Percentiles rank a stretch among this genome's conserved stretches.
These are phyloP conservation scores for Agrochola macilenta DNA, from an alignment of 2,888 invertebrate genomes.

Conservation along the genomic window DNA sequence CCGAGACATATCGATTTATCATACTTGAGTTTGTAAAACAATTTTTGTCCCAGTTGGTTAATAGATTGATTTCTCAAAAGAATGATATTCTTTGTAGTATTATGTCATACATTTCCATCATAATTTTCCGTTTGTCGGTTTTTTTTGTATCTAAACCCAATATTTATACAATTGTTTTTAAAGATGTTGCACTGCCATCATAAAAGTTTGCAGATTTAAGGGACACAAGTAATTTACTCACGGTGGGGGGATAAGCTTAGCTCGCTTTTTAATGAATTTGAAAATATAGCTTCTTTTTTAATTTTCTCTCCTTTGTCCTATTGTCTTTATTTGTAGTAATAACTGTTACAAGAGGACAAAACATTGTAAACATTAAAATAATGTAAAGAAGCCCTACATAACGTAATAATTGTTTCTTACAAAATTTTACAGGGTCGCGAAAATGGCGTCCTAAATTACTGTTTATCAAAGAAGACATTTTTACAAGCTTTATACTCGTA, in stretches of 20 bases:
- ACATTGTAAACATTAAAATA: background rate
- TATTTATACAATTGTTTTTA: too few relatives aligned
- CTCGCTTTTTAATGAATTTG: slow-evolving; percentile 78
- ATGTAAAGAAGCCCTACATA: background rate
- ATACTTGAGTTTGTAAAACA: too few relatives aligned
- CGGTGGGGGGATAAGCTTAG: slow-evolving; percentile 72
- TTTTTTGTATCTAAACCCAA: too few relatives aligned
- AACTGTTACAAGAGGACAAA: background rate
- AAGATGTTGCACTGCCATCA: too few relatives aligned
- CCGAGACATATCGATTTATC: too few relatives aligned
- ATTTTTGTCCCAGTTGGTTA: too few relatives aligned
- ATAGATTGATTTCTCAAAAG: too few relatives aligned
- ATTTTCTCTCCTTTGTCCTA: background rate
- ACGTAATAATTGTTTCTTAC: background rate
- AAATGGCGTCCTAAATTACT: slow-evolving; percentile 82
- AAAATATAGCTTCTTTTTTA: slow-evolving; percentile 39
- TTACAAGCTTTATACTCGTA: too few relatives aligned
- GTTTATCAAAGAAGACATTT: slow-evolving; percentile 77
- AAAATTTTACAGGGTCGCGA: slow-evolving; percentile 68
- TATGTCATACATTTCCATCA: too few relatives aligned
- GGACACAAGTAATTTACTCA: slow-evolving; percentile 67
- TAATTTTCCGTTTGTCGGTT: too few relatives aligned
- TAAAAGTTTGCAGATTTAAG: slow-evolving; percentile 75
- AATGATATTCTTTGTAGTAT: too few relatives aligned
- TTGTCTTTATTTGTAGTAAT: background rate